phyloP scores from a whole-genome alignment of 2,888 invertebrate species.

The Caenorhabditis imperialis region DNA sequence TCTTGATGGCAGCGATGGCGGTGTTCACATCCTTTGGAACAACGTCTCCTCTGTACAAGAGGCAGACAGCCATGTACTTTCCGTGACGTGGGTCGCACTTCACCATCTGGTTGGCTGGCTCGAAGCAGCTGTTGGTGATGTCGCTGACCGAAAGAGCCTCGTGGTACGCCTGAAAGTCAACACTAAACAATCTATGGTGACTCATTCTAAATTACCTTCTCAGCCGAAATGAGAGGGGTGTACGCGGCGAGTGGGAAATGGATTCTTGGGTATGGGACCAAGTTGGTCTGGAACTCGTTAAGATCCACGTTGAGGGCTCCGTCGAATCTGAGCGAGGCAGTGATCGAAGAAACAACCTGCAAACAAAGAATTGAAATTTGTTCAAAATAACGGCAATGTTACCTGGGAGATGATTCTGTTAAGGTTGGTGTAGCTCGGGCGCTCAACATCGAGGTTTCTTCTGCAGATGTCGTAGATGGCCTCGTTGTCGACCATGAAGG shows the following conservation, averaged over 20 bases:
- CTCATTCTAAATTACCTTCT: too few relatives aligned
- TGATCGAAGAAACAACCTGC: conserved; percentile 87
- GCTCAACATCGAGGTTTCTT: conserved; percentile 83
- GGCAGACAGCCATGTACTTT: conserved; percentile 80
- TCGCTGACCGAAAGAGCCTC: conserved; percentile 81
- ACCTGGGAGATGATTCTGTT: conserved; percentile 93
- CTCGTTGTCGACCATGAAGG: conserved; percentile 81
- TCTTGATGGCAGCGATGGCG: conserved; percentile 94
- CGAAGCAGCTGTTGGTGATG: conserved; percentile 93
- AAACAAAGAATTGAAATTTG: conserved; percentile 79
- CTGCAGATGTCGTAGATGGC: conserved; percentile 93
- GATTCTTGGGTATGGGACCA: conserved; percentile 89
- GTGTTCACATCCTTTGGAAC: conserved; percentile 94
- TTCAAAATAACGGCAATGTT: neutral
- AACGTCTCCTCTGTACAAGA: conserved; percentile 86
- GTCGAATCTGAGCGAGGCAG: conserved; percentile 90
- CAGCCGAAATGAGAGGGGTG: conserved; percentile 73
- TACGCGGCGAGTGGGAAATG: conserved; percentile 87
- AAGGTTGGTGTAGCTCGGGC: conserved; percentile 89
- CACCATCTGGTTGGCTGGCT: conserved; percentile 91
- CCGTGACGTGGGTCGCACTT: conserved; percentile 85
- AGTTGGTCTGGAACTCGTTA: conserved; percentile 83
- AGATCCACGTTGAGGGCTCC: conserved; percentile 92
- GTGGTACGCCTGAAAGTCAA: too few relatives aligned
- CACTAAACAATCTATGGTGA: too few relatives aligned